Evolutionary conservation across 2,797 vertebrate genomes (phyloP).

Genomic region (Thripadectes ignobilis): DNA sequence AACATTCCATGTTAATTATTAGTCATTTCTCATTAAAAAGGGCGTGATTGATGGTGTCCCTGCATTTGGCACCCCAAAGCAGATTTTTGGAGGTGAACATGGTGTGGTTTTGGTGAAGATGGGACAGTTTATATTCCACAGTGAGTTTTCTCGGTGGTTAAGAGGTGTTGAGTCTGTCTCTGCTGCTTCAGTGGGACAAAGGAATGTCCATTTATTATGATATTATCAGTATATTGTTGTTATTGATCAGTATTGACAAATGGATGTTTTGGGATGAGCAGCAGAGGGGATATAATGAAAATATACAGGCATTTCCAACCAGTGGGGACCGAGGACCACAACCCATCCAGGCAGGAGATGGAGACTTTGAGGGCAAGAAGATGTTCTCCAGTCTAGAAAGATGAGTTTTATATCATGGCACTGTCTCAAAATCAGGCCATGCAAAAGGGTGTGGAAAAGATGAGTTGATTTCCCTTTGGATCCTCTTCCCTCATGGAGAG

Average conservation of each 20-base stretch:
- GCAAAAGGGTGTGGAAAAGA: neutral
- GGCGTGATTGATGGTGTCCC: neutral
- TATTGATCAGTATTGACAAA: neutral
- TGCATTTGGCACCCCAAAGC: neutral
- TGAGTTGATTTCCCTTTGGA: accelerated
- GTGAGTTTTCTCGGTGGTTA: neutral
- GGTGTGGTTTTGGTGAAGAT: neutral
- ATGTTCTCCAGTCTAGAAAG: neutral
- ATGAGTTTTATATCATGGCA: accelerated
- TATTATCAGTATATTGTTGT: neutral
- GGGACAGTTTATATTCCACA: neutral
- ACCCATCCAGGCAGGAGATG: neutral
- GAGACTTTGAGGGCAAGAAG: neutral
- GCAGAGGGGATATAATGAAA: neutral
- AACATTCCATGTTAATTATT: neutral
- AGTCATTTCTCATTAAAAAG: neutral
- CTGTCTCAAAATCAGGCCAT: neutral
- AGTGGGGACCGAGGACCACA: neutral
- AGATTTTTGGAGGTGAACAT: neutral
- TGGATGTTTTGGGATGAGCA: neutral
- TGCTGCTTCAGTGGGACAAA: neutral
- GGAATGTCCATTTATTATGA: no score
- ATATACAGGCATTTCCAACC: neutral
- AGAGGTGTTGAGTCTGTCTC: neutral
- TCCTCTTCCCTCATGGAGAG: accelerated